Conservation (phyloP, 2,113 vertebrate species). For the Oreochromis niloticus region DNA sequence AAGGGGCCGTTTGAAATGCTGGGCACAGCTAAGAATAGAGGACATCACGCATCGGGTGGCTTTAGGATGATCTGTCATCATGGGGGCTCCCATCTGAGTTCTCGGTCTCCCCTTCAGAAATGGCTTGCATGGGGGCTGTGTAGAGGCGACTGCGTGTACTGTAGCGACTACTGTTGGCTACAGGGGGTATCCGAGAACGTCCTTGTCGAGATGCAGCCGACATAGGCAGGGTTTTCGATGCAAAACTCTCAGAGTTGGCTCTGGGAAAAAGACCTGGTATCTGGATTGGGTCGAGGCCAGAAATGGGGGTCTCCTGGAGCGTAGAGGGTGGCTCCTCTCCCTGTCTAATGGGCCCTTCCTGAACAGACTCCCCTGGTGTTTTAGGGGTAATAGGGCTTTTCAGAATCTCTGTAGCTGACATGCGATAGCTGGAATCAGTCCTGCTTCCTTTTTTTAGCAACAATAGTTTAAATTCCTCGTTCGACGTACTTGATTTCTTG, state of each 20-base stretch:
- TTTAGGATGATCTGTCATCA: constrained; percentile 94
- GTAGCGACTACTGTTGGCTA: constrained; percentile 95
- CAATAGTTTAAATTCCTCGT: constrained; percentile 95
- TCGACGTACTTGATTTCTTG: constrained; percentile 95
- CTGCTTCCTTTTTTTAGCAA: constrained; percentile 95
- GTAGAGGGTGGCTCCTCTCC: constrained; percentile 70
- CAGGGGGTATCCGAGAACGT: constrained; percentile 89
- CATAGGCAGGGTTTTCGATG: constrained; percentile 83
- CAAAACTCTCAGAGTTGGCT: constrained; percentile 86
- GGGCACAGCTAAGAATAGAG: constrained; percentile 10
- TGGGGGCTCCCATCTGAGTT: constrained; percentile 97
- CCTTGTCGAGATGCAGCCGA: constrained; percentile 88
- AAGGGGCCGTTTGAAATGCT: constrained; percentile 12
- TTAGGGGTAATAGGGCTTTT: constrained; percentile 96
- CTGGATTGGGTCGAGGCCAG: constrained; percentile 63
- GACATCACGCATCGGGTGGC: constrained; percentile 31
- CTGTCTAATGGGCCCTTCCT: constrained; percentile 47
- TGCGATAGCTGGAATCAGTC: constrained; percentile 92
- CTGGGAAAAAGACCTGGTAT: constrained; percentile 76
- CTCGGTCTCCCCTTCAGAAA: constrained; percentile 96
- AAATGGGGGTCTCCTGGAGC: constrained; percentile 46
- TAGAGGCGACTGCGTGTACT: constrained; percentile 94
- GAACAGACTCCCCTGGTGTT: constrained; percentile 77
- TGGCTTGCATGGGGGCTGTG: constrained; percentile 97
- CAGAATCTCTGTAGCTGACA: constrained; percentile 96